phyloP scores from a whole-genome alignment of 2,888 invertebrate genomes.

The Rhogogaster chlorosoma region DNA sequence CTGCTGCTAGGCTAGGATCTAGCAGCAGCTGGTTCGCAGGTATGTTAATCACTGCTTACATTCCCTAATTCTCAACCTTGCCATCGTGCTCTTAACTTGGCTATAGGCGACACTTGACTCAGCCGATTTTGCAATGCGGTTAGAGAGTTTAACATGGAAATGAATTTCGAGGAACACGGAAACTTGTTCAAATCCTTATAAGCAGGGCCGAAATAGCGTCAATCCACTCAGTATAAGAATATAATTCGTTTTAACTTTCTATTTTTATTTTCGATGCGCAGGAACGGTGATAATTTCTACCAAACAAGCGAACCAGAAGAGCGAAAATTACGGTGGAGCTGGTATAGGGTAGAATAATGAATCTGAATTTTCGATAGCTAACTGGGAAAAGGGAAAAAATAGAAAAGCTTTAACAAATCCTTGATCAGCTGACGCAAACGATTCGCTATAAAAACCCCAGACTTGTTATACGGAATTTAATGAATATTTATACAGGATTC shows the following conservation, averaged over 20 bases:
- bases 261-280: background rate
- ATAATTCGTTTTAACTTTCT: background rate
- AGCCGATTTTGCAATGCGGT: conserved; percentile 6
- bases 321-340: background rate
- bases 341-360: conserved; percentile 11
- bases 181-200: background rate
- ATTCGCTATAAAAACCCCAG: background rate
- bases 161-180: conserved; percentile 17
- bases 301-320: background rate
- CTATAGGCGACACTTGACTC: background rate
- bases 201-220: background rate
- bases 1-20: conserved; percentile 11
- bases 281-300: background rate
- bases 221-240: background rate
- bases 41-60: conserved; percentile 50
- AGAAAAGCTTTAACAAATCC: conserved; percentile 13
- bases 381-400: background rate
- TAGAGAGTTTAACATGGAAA: conserved; percentile 3
- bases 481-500: conserved; percentile 39
- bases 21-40: conserved; percentile 31
- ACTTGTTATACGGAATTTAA: conserved; percentile 9
- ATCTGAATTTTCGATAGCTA: conserved; percentile 27
- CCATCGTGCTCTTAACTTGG: conserved; percentile 1
- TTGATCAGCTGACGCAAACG: conserved; percentile 7
- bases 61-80: conserved; percentile 34